These are phyloP conservation scores for Cerastoderma edule DNA, from an alignment of 2,888 invertebrate species.

Conservation along the genomic window DNA sequence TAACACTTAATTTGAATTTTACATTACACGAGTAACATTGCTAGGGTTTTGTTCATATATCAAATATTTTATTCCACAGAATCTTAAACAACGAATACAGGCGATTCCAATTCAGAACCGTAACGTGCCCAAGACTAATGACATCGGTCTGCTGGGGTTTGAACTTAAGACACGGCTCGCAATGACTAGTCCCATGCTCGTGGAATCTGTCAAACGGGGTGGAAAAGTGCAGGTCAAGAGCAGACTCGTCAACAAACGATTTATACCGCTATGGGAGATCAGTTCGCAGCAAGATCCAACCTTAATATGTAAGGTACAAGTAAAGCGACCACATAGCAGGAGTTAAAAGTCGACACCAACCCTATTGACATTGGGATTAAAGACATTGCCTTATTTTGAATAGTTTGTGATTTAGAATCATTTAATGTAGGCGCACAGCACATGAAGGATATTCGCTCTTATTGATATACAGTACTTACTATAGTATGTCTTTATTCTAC, in stretches of 20 bases:
- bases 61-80: constrained; percentile 25
- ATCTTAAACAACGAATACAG: constrained; percentile 31
- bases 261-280: constrained; percentile 45
- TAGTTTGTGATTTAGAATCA: no score
- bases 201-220: constrained; percentile 34
- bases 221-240: constrained; percentile 22
- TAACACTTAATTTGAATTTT: no score
- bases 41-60: no score
- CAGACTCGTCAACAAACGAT: neutral
- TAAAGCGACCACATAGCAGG: no score
- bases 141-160: constrained; percentile 32
- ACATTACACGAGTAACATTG: no score
- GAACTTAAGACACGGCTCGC: constrained; percentile 55
- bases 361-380: no score
- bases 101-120: constrained; percentile 36
- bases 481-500: no score
- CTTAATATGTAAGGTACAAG: constrained; percentile 37
- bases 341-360: no score
- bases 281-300: constrained; percentile 38
- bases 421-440: no score
- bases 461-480: no score
- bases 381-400: no score
- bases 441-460: no score
- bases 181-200: constrained; percentile 31
- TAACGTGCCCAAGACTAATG: constrained; percentile 33